phyloP scores from a whole-genome alignment of 2,113 vertebrate species.

The Athene noctua region DNA sequence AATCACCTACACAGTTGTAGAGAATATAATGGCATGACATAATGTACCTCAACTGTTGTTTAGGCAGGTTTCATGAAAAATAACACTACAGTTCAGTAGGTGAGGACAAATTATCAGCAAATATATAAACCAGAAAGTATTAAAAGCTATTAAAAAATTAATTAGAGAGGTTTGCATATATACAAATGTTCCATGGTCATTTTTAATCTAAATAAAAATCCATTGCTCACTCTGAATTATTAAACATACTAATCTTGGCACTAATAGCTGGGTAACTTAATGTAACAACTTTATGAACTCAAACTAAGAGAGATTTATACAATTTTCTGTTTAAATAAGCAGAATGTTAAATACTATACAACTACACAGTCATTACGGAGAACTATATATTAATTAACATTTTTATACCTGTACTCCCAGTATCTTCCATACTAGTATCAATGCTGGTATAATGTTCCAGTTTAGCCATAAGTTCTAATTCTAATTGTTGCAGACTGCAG shows the following conservation, averaged over 20 bases:
- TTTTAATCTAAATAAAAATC: not conserved
- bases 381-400: not conserved
- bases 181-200: not conserved
- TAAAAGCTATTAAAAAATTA: not conserved
- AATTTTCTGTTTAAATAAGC: not conserved
- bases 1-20: not conserved
- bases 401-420: constrained; percentile 75
- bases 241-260: not conserved
- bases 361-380: not conserved
- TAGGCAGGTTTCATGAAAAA: not conserved
- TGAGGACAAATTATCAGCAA: not conserved
- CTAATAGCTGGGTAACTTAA: not conserved
- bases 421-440: constrained; percentile 76
- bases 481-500: constrained; percentile 85
- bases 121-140: not conserved
- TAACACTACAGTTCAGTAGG: not conserved
- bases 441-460: constrained; percentile 90
- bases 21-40: not conserved
- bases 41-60: not conserved
- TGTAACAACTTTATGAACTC: not conserved
- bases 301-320: not conserved
- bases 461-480: constrained; percentile 85
- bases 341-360: not conserved
- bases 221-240: not conserved
- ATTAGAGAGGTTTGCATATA: not conserved